Evolutionary conservation across 2,113 vertebrate genomes (phyloP).

Genomic region (Nothoprocta perdicaria): DNA sequence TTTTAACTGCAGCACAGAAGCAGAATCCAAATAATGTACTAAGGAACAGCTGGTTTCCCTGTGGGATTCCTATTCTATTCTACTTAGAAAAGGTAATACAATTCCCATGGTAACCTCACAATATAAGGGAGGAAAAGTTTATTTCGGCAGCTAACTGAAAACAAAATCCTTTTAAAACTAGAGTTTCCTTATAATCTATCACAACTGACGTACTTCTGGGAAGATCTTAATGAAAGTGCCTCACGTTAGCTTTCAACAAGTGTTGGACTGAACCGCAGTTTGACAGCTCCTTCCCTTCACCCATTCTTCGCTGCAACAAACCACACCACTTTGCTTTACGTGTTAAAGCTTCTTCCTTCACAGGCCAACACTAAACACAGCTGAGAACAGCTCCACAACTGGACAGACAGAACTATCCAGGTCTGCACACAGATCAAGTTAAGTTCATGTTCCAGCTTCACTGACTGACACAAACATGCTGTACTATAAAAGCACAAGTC

Average conservation of each 20-base stretch:
- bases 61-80: neutral
- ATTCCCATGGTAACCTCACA: neutral
- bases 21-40: neutral
- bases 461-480: neutral
- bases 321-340: fast-evolving
- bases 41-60: neutral
- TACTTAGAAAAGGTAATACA: neutral
- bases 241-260: fast-evolving
- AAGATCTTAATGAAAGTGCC: neutral
- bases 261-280: neutral
- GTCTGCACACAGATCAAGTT: neutral
- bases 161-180: neutral
- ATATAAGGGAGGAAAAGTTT: fast-evolving
- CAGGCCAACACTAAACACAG: neutral
- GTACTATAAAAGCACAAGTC: neutral
- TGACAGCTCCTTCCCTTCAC: neutral
- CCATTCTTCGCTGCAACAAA: neutral
- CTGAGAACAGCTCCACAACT: neutral
- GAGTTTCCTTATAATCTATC: neutral
- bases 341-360: fast-evolving
- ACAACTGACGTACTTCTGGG: neutral
- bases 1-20: neutral
- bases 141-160: neutral
- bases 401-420: neutral
- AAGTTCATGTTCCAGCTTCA: neutral